A percentile compares a stretch with the other conserved stretches of the same genome.
Conservation (phyloP, 1,140 invertebrate species). For the Heliconius congener region DNA sequence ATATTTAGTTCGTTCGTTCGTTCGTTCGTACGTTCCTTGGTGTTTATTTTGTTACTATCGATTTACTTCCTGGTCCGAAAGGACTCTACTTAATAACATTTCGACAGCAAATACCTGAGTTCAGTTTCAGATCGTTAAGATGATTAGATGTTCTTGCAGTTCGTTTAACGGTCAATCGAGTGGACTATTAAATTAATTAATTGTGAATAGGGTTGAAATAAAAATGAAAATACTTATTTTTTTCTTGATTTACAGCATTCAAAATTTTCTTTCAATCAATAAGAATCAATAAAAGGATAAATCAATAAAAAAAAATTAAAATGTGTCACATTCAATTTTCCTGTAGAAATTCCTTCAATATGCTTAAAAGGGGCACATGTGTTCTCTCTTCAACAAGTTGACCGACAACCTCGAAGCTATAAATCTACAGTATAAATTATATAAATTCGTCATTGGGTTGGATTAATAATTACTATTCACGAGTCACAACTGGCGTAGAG, state of each 20-base stretch:
- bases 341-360: background rate
- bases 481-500: conserved; percentile 63
- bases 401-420: conserved; percentile 51
- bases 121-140: conserved; percentile 45
- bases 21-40: background rate
- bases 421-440: conserved; percentile 77
- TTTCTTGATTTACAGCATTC: no score
- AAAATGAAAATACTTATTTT: background rate
- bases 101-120: conserved; percentile 59
- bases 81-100: conserved; percentile 41
- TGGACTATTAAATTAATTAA: conserved; percentile 56
- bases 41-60: no score
- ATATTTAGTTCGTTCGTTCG: background rate
- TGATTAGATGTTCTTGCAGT: conserved; percentile 61
- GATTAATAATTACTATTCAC: conserved; percentile 77
- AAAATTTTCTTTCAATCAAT: no score
- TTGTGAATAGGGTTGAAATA: background rate
- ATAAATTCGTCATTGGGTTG: conserved; percentile 70
- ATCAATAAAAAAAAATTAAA: background rate
- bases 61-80: background rate
- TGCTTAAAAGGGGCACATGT: conserved; percentile 23
- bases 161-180: conserved; percentile 48
- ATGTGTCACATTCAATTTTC: background rate
- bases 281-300: background rate
- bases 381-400: conserved; percentile 17